phyloP scores from a whole-genome alignment of 2,113 vertebrate genomes.

The Tretioscincus oriximinensis region DNA sequence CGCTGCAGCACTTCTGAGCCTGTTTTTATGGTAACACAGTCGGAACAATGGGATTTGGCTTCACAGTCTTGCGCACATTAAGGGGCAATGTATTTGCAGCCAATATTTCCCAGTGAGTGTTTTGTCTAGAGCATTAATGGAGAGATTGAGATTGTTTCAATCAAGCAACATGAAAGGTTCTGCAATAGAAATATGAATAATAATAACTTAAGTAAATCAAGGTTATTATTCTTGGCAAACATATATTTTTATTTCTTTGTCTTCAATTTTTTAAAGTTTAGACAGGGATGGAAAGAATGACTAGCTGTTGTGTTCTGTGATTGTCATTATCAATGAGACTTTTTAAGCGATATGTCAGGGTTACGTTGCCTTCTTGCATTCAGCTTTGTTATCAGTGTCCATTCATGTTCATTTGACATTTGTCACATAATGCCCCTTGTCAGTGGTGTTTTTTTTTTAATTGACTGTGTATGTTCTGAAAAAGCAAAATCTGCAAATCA shows the following conservation, averaged over 20 bases:
- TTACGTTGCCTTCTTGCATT: neutral
- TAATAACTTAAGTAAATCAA: no score
- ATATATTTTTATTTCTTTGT: neutral
- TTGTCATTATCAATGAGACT: constrained; percentile 15
- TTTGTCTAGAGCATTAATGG: no score
- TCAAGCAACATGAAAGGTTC: no score
- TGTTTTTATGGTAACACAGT: no score
- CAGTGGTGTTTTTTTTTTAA: neutral
- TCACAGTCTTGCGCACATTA: no score
- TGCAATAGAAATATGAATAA: no score
- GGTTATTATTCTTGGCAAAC: neutral
- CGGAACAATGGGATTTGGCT: no score
- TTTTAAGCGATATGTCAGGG: neutral
- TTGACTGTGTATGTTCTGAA: neutral
- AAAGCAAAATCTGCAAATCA: neutral
- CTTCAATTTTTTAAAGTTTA: neutral
- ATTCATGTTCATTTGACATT: neutral
- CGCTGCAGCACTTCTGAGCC: no score
- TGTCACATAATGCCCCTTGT: neutral
- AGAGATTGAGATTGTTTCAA: no score
- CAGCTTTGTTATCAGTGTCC: constrained; percentile 8
- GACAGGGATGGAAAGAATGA: neutral
- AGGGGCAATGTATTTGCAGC: no score
- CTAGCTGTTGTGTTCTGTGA: neutral
- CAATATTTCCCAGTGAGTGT: no score